Evolutionary conservation across 2,113 vertebrate species (phyloP), one percentile per base, ranked within the genome.

Genomic region (Hypomesus transpacificus): DNA sequence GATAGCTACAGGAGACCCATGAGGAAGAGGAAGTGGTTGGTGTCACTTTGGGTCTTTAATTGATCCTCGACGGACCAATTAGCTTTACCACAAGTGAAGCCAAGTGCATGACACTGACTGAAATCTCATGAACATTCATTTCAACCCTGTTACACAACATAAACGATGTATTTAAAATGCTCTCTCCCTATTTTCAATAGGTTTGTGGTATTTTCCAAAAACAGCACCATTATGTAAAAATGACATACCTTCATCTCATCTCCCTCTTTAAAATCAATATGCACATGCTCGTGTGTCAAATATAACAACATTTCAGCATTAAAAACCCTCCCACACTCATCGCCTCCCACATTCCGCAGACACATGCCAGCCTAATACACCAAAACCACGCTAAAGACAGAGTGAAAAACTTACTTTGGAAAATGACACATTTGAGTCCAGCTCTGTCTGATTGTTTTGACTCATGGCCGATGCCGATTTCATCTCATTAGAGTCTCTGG

Each of bases 401-500:
- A 90, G 77, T 73, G 87, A 91, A 77, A 87, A 82, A 92, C 95
- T 95, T 94, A 98, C 97, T 95, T 96, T 97, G 92, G 96, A 96
- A 93, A 94, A 97, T 90, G 95, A 93, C 87, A 95, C 92, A 84
- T 95, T 96, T 89, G 97, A 96, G 91, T 99, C 97, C 91, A 97
- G 91, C 89, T 95, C 95, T 72, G 95, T 94, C 90, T 97, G 96
- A 91, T 85, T 85, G 85, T 90, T 90, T 80, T 82, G 80, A 85
- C 96, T 96, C 94, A 96, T 94, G 79, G 96, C 94, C 86, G 95
- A 96, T 76, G 95, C 94, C 88, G 95, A 94, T 89, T 96, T 97
- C 94, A 97, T 95, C 91, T 97, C 95, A 84, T 96, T 95, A 63
- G 94, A 94, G 87, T 99, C 97, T 84, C 96, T 98, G 92, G 94